A percentile compares a stretch with the other conserved stretches of the same genome.
Evolutionary conservation across 2,888 invertebrate genomes (phyloP).

Genomic region (Dorcus parallelipipedus): DNA sequence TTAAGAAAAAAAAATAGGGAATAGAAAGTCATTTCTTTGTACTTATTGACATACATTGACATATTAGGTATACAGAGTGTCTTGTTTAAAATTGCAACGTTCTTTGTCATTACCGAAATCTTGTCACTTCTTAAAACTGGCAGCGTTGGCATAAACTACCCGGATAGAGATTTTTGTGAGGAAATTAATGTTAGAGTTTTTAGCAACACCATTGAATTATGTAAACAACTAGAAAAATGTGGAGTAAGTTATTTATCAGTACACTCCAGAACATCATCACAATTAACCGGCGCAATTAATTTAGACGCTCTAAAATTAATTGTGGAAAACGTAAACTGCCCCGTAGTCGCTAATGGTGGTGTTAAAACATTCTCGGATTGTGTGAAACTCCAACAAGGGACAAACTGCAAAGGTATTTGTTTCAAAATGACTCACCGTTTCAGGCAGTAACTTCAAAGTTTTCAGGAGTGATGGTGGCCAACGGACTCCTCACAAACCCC

Average conservation of each 20-base stretch:
- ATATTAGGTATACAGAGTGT: too few relatives aligned
- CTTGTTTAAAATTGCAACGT: too few relatives aligned
- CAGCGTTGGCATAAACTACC: neutral
- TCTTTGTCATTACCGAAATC: too few relatives aligned
- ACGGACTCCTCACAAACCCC: conserved; percentile 88
- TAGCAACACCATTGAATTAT: conserved; percentile 73
- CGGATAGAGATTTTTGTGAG: neutral
- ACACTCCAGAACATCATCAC: conserved; percentile 86
- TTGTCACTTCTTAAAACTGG: too few relatives aligned
- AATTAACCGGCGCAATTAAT: conserved; percentile 73
- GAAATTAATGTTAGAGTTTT: conserved; percentile 13
- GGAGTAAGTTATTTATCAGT: conserved; percentile 87
- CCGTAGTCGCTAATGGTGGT: conserved; percentile 92
- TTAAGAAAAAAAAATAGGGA: too few relatives aligned
- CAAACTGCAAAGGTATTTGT: conserved; percentile 66
- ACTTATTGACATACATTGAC: too few relatives aligned
- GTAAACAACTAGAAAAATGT: conserved; percentile 74
- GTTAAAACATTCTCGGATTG: conserved; percentile 73
- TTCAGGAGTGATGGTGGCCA: conserved; percentile 84
- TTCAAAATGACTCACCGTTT: neutral
- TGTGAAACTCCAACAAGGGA: conserved; percentile 58
- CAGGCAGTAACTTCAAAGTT: neutral
- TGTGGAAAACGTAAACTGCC: conserved; percentile 68
- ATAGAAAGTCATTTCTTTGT: too few relatives aligned
- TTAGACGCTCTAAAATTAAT: conserved; percentile 67